Percentiles rank a stretch among this genome's conserved stretches.
Conservation (phyloP, 2,888 invertebrate genomes). For the Drosophila affinis region DNA sequence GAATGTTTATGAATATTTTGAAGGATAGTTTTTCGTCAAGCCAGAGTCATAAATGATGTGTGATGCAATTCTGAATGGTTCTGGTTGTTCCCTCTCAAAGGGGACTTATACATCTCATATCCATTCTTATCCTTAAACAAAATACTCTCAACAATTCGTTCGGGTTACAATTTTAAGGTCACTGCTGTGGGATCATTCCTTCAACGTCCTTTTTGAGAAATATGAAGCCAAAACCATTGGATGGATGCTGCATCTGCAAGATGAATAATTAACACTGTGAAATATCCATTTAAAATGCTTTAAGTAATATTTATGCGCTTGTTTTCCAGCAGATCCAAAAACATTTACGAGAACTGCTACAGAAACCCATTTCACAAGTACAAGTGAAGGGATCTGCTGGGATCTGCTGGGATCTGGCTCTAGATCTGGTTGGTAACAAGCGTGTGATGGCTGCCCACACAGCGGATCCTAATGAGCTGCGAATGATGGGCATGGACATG, state of each 20-base stretch:
- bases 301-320: slow-evolving; percentile 65
- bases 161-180: neutral
- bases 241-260: slow-evolving; percentile 34
- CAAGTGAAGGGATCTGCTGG: slow-evolving; percentile 12
- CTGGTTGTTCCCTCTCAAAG: neutral
- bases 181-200: neutral
- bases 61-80: too few relatives aligned
- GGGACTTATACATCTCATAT: neutral
- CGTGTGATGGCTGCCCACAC: slow-evolving; percentile 63
- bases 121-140: neutral
- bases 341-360: slow-evolving; percentile 56
- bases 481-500: slow-evolving; percentile 16
- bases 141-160: neutral
- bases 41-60: too few relatives aligned
- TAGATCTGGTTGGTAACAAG: slow-evolving; percentile 43
- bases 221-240: slow-evolving; percentile 33
- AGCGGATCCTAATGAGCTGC: slow-evolving; percentile 63
- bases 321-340: slow-evolving; percentile 40
- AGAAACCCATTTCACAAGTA: slow-evolving; percentile 15
- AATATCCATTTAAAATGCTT: slow-evolving; percentile 58
- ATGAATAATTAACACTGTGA: slow-evolving; percentile 40
- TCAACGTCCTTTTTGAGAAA: slow-evolving; percentile 27
- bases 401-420: neutral
- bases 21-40: too few relatives aligned
- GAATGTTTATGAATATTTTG: too few relatives aligned